Evolutionary conservation across 2,797 vertebrate species (phyloP).

Genomic region (Hafferia zeledoni): DNA sequence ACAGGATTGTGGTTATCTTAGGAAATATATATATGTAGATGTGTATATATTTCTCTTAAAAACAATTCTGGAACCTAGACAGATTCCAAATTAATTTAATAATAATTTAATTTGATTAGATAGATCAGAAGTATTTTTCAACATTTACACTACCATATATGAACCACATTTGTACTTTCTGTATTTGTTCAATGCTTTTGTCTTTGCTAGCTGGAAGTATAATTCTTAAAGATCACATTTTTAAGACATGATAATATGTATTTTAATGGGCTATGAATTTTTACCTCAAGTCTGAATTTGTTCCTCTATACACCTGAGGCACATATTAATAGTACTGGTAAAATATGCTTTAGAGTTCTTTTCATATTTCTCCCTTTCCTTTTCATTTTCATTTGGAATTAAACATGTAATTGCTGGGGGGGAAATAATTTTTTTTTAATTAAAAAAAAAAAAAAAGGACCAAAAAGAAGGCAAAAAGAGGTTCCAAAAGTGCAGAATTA

Average conservation of each 20-base stretch:
- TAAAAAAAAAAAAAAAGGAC: no score
- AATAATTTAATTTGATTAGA: background rate
- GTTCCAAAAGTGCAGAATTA: background rate
- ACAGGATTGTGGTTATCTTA: background rate
- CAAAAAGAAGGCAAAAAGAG: background rate
- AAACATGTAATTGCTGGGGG: background rate
- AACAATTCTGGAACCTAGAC: background rate
- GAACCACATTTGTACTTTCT: background rate
- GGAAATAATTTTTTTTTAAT: no score
- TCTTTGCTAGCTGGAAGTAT: background rate
- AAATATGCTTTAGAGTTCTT: background rate
- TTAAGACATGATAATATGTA: background rate
- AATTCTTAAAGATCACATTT: background rate
- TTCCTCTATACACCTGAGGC: background rate
- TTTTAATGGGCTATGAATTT: background rate
- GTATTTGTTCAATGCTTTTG: background rate
- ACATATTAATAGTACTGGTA: background rate
- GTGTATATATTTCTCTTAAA: background rate
- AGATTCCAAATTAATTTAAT: background rate
- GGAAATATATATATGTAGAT: background rate
- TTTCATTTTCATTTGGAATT: background rate
- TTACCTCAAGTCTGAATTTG: background rate
- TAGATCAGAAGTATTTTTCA: background rate
- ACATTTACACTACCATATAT: background rate
- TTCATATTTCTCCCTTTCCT: background rate